These are phyloP conservation scores for Ophion obscuratus DNA, from an alignment of 2,888 invertebrate species.

Conservation along the genomic window DNA sequence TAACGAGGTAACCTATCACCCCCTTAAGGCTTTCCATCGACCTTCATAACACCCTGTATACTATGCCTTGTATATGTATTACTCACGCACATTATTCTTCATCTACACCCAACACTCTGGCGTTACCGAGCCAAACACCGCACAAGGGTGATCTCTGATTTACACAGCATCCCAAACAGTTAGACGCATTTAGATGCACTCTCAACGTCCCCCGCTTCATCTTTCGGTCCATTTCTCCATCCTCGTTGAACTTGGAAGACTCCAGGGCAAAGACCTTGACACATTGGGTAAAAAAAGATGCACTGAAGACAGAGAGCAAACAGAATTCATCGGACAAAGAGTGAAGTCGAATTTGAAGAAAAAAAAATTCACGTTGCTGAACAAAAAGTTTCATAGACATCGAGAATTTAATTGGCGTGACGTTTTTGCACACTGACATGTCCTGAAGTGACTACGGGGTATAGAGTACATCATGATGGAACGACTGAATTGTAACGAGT, in stretches of 20 bases:
- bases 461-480: neutral
- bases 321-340: neutral
- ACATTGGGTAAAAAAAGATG: conserved; percentile 41
- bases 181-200: conserved; percentile 62
- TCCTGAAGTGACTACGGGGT: neutral
- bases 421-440: neutral
- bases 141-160: conserved; percentile 57
- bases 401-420: neutral
- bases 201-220: conserved; percentile 15
- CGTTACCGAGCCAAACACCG: conserved; percentile 30
- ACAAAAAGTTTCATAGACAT: neutral
- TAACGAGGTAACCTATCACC: too few relatives aligned
- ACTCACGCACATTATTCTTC: conserved; percentile 9
- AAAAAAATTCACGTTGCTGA: neutral
- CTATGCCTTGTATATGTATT: conserved; percentile 5
- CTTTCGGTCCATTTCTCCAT: conserved; percentile 20
- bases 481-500: neutral
- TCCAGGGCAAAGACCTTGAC: conserved; percentile 66
- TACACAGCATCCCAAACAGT: conserved; percentile 41
- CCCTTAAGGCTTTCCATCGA: too few relatives aligned
- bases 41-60: too few relatives aligned
- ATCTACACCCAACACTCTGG: conserved; percentile 10
- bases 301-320: conserved; percentile 6
- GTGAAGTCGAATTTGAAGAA: neutral
- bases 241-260: conserved; percentile 61